Evolutionary conservation across 1,140 invertebrate genomes (phyloP).

Genomic region (Paracyclopina nana): DNA sequence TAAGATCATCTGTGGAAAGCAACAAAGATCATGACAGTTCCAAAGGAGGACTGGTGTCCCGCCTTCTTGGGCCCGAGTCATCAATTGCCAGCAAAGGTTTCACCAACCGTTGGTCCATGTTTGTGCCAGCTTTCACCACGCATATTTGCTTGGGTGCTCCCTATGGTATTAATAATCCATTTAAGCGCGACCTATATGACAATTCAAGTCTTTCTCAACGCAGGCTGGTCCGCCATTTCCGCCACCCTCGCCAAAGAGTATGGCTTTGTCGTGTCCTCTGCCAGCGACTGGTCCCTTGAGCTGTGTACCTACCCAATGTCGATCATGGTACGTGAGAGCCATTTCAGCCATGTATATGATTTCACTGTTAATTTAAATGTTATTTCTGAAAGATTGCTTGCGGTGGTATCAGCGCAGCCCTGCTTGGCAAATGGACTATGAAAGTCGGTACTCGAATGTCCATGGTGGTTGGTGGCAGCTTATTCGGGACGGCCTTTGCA

Average conservation of each 20-base stretch:
- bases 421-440: slow-evolving; percentile 15
- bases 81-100: neutral
- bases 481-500: slow-evolving; percentile 7
- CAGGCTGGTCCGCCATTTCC: slow-evolving; percentile 16
- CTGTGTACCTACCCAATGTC: slow-evolving; percentile 14
- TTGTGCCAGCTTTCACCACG: slow-evolving; percentile 13
- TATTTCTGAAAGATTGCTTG: slow-evolving; percentile 4
- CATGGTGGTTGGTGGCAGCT: neutral
- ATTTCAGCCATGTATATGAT: neutral
- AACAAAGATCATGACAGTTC: no score
- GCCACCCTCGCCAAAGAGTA: slow-evolving; percentile 6
- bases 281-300: slow-evolving; percentile 13
- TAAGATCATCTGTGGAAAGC: no score
- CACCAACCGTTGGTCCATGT: slow-evolving; percentile 13
- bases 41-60: no score
- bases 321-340: slow-evolving; percentile 2
- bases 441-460: slow-evolving; percentile 13
- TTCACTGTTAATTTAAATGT: neutral
- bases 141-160: slow-evolving; percentile 16
- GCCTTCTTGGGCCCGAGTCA: slow-evolving; percentile 1
- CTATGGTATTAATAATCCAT: no score
- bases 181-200: no score
- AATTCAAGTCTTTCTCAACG: no score
- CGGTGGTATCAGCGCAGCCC: slow-evolving; percentile 12
- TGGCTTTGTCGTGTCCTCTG: slow-evolving; percentile 4